Base-by-base conservation (phyloP, 1,140 invertebrate species). In the Hyles vespertilio region DNA sequence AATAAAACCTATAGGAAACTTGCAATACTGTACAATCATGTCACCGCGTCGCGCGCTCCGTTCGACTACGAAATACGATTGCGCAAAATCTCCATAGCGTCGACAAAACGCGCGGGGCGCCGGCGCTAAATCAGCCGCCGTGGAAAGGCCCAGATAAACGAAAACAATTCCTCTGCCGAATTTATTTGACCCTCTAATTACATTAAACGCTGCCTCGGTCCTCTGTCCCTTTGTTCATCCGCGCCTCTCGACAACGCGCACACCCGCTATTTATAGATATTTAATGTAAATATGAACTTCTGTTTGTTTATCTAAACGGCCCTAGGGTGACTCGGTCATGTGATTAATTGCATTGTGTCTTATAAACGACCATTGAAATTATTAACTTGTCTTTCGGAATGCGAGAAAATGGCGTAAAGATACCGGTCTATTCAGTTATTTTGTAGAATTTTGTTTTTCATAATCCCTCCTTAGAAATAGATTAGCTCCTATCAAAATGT, bases 181-280 rank as follows among this genome's bases (percentile, higher is more conserved):
- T 73, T 73, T 70, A 73, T 73, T 67, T 65, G 63, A 53, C 56
- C 59, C 59, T 52, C 60, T 73, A 67, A 70, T 73, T 73, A 73
- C 65, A 61, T 70, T 65, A 72, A 40, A 40, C 36, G 36, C 61
- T 51, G 55, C 57, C 47, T 22, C 33, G 51, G 48, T 50, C 40
- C 22, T 10, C 54, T 45, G 12, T 51, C 22, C 51, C 32, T 9
- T 56, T 44, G 44, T 45, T 33, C 51, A 32, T 55, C 33, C 32
- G 22, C 40, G n/a, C 8, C 44, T 45, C 44, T 4, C n/a, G 8
- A 45, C 44, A 48, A 3, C n/a, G 7, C n/a, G 5, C n/a, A n/a
- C 46, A 11, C n/a, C n/a, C 46, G 5, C 8, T 40, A 40, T 40
- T 40, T 40, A 40, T 40, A 40, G 36, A 40, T 40, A 40, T 40